Conservation (phyloP, 2,888 invertebrate species). For the Diachrysia chrysitis region DNA sequence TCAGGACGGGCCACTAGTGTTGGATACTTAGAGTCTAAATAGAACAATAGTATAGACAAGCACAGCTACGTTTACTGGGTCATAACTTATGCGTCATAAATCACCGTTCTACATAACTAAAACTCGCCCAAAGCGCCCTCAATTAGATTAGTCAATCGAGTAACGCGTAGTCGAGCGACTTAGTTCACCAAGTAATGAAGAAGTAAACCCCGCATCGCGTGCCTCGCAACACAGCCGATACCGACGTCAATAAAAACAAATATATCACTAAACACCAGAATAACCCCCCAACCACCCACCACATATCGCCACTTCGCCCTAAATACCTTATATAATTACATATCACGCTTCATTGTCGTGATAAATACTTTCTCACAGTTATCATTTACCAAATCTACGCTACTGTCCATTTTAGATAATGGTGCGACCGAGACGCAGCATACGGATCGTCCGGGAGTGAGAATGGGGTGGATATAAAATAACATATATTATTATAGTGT, state of each 20-base stretch:
- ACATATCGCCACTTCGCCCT: conserved; percentile 78
- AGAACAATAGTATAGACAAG: not conserved
- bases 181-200: conserved; percentile 67
- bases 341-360: conserved; percentile 88
- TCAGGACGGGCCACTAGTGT: no score
- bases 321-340: conserved; percentile 88
- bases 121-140: conserved; percentile 63
- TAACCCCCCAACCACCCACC: conserved; percentile 61
- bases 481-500: conserved; percentile 89
- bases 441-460: conserved; percentile 57
- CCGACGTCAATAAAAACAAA: conserved; percentile 83
- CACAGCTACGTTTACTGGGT: not conserved
- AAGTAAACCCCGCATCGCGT: conserved; percentile 79
- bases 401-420: conserved; percentile 89
- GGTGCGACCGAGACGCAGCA: conserved; percentile 78
- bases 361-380: conserved; percentile 90
- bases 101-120: conserved; percentile 56
- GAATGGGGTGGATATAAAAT: conserved; percentile 82
- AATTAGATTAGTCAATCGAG: conserved; percentile 77
- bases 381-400: conserved; percentile 90
- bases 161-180: conserved; percentile 62
- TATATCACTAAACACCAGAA: conserved; percentile 75
- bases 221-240: conserved; percentile 65
- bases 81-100: conserved; percentile 44
- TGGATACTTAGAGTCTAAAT: not conserved